Conservation (phyloP, 2,888 invertebrate genomes). For the Kuschelorhynchus macadamiae region DNA sequence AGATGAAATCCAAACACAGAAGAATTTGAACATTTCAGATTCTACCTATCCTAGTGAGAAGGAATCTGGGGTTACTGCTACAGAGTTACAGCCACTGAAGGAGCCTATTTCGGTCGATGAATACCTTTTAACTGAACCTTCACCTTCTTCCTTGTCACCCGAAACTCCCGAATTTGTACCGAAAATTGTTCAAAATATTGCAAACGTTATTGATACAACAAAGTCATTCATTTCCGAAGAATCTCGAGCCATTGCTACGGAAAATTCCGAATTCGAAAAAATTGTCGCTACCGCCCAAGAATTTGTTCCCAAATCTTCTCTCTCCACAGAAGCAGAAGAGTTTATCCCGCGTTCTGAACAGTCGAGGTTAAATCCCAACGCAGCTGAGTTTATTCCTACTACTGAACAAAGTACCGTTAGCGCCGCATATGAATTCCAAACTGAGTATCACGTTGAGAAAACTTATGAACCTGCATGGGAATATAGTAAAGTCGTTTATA, state of each 20-base stretch:
- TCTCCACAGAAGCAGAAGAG: conserved; percentile 59
- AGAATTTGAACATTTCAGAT: too few species aligned
- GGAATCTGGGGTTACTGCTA: too few species aligned
- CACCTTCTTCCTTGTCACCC: conserved; percentile 45
- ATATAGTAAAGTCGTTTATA: conserved; percentile 56
- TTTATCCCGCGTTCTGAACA: conserved; percentile 62
- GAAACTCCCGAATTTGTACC: conserved; percentile 51
- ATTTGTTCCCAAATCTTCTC: conserved; percentile 60
- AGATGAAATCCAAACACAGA: too few species aligned
- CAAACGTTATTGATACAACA: conserved; percentile 21
- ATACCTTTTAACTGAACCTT: conserved; percentile 5
- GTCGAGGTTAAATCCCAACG: conserved; percentile 65
- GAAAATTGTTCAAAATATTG: conserved; percentile 19
- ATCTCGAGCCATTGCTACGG: conserved; percentile 25
- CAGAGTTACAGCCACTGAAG: too few species aligned
- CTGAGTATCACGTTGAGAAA: conserved; percentile 28
- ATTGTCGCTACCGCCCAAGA: conserved; percentile 62
- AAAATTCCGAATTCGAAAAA: conserved; percentile 59
- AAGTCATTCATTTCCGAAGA: conserved; percentile 48
- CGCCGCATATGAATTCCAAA: conserved; percentile 7
- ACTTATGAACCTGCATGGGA: conserved; percentile 52
- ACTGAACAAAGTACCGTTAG: conserved; percentile 49
- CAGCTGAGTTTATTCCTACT: conserved; percentile 66
- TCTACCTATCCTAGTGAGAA: too few species aligned
- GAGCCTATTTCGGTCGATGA: too few species aligned